Evolutionary conservation across 2,113 vertebrate species (phyloP), one percentile per base, ranked within the genome.

Genomic region (Grantiella picta): DNA sequence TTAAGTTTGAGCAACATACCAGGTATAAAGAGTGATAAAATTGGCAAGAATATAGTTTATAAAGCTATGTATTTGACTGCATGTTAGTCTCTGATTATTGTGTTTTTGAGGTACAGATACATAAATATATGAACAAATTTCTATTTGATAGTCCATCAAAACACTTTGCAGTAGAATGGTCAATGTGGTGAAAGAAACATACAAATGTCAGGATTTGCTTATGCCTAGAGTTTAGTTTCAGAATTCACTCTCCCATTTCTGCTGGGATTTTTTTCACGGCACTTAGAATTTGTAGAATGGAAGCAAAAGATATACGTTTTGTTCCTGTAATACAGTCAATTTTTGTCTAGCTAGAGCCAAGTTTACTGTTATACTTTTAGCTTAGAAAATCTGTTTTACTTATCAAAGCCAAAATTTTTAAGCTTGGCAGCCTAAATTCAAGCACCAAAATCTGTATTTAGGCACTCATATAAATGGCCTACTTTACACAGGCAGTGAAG

Each of bases 371-470:
- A 72, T 21, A 61, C 15, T 92, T 95, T 92, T 76, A 90, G 13
- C 35, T 33, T 64, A 78, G 50, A n/a, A 91, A 44, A 50, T 29
- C 17, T 90, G 54, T 81, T 95, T 81, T 66, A 89, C 84, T 92
- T 95, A 88, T 84, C 85, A 78, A 65, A 91, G 28, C n/a, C 35
- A 70, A 94, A 94, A 90, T 18, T 52, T 36, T 80, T n/a, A 63
- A 88, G 5, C 47, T 54, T 71, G 42, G 47, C n/a, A 86, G 35
- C 38, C 68, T 93, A 20, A 90, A 88, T 20, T 52, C 47, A 83
- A 88, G 68, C 20, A 66, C 64, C 68, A 88, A 90, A 93, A 88
- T 35, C 71, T 86, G 14, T 88, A 86, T 89, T 86, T 96, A 94
- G 54, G 38, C 28, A 71, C 45, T 89, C 82, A 50, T 44, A 27